Base-by-base conservation (phyloP, 2,797 vertebrate genomes). In the Pygocentrus nattereri region DNA sequence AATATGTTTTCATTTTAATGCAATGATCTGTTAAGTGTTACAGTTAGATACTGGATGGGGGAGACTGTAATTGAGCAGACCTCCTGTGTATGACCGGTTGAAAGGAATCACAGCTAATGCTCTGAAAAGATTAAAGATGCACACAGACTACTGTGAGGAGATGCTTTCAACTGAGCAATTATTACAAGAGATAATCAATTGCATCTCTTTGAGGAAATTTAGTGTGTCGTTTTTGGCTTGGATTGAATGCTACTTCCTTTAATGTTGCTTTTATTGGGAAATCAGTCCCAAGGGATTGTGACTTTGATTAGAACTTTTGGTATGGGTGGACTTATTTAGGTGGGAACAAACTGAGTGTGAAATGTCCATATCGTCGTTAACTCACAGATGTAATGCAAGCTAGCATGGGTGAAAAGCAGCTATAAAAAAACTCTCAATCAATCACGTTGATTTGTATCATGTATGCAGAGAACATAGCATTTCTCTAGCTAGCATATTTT, bases 1-100 rank as follows among this genome's bases (percentile, higher is more conserved):
- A 67, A 77, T 50, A 50, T 71, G 67, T 64, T 69, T 69, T 47
- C 67, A 4, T 15, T 50, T 71, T 23, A 52, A 31, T 19, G 25
- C 25, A 71, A 50, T 50, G 15, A 49, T 76, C 64, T 80, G 52
- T 71, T 71, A 71, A 71, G 69, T 27, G 47, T 15, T 50, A 31
- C 47, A 30, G 23, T 49, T 71, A 71, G 44, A 71, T 13, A 4
- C 30, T 74, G 50, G 52, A 56, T 34, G 18, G 12, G 30, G 54
- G 2, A 52, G 34, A 44, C 38, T 44, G 10, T 25, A 44, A 47
- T 23, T 16, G 38, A 70, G 68, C 15, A 31, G 47, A 52, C 49
- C 38, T 47, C 13, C 31, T 25, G 11, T 18, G 54, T 59, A 25
- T 49, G 10, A 41, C 31, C 34, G 41, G 34, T 59, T 27, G n/a